Base-by-base conservation (phyloP, 2,797 vertebrate species). In the Pipistrellus kuhlii region DNA sequence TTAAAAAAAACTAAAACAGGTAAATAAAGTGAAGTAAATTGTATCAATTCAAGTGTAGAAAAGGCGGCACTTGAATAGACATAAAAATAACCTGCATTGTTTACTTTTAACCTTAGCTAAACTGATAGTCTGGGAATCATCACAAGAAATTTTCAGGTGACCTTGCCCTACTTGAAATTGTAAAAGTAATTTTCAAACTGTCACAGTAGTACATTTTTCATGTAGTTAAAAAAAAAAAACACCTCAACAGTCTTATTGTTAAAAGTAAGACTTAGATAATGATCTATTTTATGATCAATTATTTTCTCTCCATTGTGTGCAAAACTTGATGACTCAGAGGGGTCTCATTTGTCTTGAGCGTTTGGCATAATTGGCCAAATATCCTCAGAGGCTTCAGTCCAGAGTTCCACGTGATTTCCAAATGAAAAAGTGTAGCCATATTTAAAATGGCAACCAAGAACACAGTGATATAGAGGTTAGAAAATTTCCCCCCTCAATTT, bases 221-320 rank as follows among this genome's bases (percentile, higher is more conserved):
- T 71, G 32, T 11, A 18, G 18, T 73, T 78, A 30, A 81, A 95
- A 95, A 80, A 53, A 41, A 38, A 38, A 41, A 38, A 38, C 35
- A 4, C 38, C 35, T 32, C 23, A 94, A 64, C 15, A 75, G 81
- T 69, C 10, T 93, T 59, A 73, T 75, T 83, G 25, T 83, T 69
- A 72, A 77, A 90, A 94, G 48, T 94, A 88, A 93, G 78, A 48
- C 27, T 87, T 83, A 66, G 77, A 80, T 88, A 94, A 94, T 80
- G 68, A 85, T 71, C 35, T 64, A 9, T 51, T 87, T 93, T 75
- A 55, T 59, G 27, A 81, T 84, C 73, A 75, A 8, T 92, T 95
- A 48, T 89, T 85, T 95, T 94, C 48, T 88, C 57, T 73, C 48
- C 15, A 62, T 76, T 94, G 48, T 88, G 1, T 51, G 13, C n/a